phyloP scores from a whole-genome alignment of 2,888 invertebrate genomes.

The Odontothrips loti region DNA sequence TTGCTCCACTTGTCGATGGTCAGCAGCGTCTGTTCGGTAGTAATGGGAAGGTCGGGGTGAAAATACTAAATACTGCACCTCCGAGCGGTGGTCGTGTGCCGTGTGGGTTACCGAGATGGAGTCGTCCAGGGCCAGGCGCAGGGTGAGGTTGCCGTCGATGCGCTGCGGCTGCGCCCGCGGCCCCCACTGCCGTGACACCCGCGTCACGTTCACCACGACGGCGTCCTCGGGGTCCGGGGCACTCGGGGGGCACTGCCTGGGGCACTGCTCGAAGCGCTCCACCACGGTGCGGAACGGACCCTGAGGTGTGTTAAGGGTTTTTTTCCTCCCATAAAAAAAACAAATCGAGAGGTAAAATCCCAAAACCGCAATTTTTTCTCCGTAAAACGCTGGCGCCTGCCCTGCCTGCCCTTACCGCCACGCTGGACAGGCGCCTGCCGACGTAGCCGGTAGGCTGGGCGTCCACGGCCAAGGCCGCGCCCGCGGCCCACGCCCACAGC shows the following conservation, averaged over 20 bases:
- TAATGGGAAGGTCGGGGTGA: background rate
- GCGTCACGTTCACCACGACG: conserved; percentile 12
- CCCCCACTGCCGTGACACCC: conserved; percentile 17
- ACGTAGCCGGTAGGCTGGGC: conserved; percentile 2
- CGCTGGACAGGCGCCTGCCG: background rate
- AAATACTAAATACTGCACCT: no score
- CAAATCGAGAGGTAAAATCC: no score
- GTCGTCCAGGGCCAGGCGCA: conserved; percentile 9
- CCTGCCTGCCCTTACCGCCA: background rate
- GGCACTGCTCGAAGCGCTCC: conserved; percentile 5
- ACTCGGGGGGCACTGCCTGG: no score
- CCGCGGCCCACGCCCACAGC: background rate
- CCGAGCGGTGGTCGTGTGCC: no score
- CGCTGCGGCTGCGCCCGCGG: conserved; percentile 18
- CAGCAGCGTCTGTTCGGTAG: background rate
- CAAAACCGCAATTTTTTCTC: no score
- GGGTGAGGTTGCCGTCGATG: background rate
- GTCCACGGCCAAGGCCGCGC: background rate
- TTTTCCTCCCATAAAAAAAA: no score
- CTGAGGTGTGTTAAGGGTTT: no score
- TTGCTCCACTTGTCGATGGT: conserved; percentile 22
- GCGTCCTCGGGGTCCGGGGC: background rate
- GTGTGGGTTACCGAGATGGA: background rate
- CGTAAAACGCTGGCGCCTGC: background rate
- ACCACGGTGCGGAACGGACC: background rate